Conservation (phyloP, 2,113 vertebrate genomes). For the Ammospiza nelsoni region DNA sequence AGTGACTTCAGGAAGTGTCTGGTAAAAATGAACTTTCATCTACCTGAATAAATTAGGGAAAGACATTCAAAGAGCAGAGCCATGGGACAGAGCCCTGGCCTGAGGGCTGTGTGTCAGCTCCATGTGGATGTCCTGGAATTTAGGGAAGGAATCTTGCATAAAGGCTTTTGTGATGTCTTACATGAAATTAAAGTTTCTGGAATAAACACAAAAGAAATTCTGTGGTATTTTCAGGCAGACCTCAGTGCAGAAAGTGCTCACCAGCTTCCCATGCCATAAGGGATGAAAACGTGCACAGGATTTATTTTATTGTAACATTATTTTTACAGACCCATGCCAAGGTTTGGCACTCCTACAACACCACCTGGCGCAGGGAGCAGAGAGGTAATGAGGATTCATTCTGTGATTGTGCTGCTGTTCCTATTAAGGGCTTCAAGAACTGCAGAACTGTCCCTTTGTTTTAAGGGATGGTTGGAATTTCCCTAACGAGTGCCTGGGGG, state of each 20-base stretch:
- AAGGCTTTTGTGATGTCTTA: not conserved
- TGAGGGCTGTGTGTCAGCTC: not conserved
- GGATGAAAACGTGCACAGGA: not conserved
- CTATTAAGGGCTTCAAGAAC: not conserved
- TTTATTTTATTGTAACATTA: not conserved
- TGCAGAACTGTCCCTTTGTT: not conserved
- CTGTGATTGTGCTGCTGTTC: not conserved
- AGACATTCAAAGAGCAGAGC: not conserved
- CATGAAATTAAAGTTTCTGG: not conserved
- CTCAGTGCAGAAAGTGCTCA: not conserved
- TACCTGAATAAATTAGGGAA: not conserved
- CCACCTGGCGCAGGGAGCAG: conserved; percentile 84
- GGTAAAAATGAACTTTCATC: not conserved
- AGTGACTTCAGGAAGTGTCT: not conserved
- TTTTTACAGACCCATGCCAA: conserved; percentile 84
- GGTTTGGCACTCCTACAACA: conserved; percentile 91
- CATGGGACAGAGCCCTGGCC: not conserved
- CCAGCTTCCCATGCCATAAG: not conserved
- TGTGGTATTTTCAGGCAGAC: not conserved
- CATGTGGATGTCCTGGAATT: not conserved
- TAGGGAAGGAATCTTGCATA: not conserved
- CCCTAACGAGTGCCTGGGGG: conserved; percentile 88
- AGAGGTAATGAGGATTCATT: conserved; percentile 75
- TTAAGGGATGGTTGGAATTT: conserved; percentile 90
- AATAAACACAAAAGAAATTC: not conserved